These are phyloP conservation scores for Xiphophorus birchmanni DNA, from an alignment of 2,797 vertebrate species.

Conservation along the genomic window DNA sequence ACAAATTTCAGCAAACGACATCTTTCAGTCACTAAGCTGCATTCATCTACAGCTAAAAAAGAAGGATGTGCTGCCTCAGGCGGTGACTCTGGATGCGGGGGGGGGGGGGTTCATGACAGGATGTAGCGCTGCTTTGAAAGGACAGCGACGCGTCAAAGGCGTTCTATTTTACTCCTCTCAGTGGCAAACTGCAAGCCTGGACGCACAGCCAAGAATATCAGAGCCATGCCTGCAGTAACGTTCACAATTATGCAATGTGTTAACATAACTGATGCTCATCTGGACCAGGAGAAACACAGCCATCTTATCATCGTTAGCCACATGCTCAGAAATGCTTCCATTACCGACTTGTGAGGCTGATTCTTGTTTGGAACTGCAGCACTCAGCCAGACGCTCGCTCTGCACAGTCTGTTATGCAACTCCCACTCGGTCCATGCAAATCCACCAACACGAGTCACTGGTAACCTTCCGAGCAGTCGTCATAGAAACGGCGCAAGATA, in stretches of 20 bases:
- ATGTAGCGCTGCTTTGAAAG: conserved; percentile 34
- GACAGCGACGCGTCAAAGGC: conserved; percentile 30
- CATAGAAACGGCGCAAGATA: conserved; percentile 73
- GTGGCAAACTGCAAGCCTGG: conserved; percentile 25
- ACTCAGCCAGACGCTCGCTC: conserved; percentile 45
- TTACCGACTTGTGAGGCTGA: conserved; percentile 54
- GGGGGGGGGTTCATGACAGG: conserved; percentile 18
- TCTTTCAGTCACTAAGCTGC: background rate
- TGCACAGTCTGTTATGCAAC: conserved; percentile 73
- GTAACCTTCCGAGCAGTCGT: conserved; percentile 66
- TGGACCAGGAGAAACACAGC: conserved; percentile 44
- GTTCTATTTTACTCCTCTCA: conserved; percentile 29
- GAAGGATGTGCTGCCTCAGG: conserved; percentile 22
- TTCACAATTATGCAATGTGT: conserved; percentile 58
- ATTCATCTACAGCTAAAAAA: conserved; percentile 20
- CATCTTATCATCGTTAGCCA: conserved; percentile 39
- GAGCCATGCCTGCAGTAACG: conserved; percentile 24
- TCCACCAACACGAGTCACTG: conserved; percentile 71
- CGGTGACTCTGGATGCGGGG: conserved; percentile 9
- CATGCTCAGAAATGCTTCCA: conserved; percentile 50
- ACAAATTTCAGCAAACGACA: conserved; percentile 10
- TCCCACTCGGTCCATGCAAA: conserved; percentile 76
- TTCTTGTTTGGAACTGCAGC: conserved; percentile 47
- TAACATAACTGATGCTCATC: conserved; percentile 52
- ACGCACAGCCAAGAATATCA: conserved; percentile 55